phyloP scores from a whole-genome alignment of 1,140 invertebrate genomes.

The Telenomus remus region DNA sequence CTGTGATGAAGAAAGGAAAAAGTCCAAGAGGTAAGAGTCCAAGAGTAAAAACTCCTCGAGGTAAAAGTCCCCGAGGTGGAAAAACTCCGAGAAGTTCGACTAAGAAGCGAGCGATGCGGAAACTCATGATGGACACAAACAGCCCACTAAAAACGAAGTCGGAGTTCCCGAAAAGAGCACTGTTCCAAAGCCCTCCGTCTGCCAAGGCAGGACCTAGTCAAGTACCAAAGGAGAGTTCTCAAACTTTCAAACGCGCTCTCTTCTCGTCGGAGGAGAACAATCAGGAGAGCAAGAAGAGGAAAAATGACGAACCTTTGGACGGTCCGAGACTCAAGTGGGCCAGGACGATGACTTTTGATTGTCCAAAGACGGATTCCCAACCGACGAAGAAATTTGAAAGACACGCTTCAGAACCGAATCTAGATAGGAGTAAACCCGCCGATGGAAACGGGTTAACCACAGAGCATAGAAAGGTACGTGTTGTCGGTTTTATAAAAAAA shows the following conservation, averaged over 20 bases:
- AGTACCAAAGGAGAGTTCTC: constrained; percentile 51
- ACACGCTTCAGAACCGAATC: constrained; percentile 38
- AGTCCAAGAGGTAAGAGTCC: constrained; percentile 63
- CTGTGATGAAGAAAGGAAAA: constrained; percentile 57
- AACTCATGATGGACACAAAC: constrained; percentile 60
- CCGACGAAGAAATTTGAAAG: constrained; percentile 59
- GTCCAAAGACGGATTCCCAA: constrained; percentile 57
- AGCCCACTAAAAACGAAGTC: constrained; percentile 67
- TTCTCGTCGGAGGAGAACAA: constrained; percentile 77
- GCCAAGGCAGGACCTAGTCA: constrained; percentile 68
- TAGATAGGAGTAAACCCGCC: constrained; percentile 12
- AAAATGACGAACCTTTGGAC: constrained; percentile 75
- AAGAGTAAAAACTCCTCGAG: constrained; percentile 68
- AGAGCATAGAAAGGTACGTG: constrained; percentile 79
- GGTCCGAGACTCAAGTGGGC: constrained; percentile 75
- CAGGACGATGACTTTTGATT: constrained; percentile 79
- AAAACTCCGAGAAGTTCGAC: constrained; percentile 70
- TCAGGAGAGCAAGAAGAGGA: constrained; percentile 69
- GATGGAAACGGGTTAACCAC: constrained; percentile 67
- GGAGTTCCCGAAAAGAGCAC: constrained; percentile 78
- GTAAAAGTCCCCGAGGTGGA: constrained; percentile 63
- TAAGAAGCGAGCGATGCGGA: constrained; percentile 65
- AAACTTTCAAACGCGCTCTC: constrained; percentile 77
- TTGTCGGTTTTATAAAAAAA: too few species aligned
- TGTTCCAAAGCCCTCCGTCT: constrained; percentile 79